Conservation (phyloP, 1,140 invertebrate species). For the Physella acuta region DNA sequence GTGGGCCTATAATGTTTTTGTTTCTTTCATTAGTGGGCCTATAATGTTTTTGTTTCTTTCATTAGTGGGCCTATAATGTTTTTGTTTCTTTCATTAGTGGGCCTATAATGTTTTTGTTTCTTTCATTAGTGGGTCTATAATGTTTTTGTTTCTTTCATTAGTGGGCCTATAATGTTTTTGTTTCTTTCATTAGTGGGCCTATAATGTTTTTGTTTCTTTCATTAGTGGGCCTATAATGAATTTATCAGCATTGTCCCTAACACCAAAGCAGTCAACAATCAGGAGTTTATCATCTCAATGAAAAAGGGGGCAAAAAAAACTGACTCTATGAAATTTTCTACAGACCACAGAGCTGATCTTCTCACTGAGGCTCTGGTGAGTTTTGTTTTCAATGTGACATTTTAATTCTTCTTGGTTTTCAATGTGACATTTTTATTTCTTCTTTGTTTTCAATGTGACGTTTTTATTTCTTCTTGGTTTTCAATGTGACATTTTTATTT, state of each 20-base stretch:
- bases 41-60: too few relatives aligned
- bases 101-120: too few relatives aligned
- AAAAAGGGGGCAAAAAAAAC: constrained; percentile 82
- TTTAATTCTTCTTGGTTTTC: not conserved
- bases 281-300: constrained; percentile 82
- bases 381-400: not conserved
- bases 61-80: too few relatives aligned
- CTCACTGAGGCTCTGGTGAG: constrained; percentile 88
- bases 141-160: too few relatives aligned
- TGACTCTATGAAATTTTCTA: constrained; percentile 96
- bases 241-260: constrained; percentile 63
- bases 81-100: too few relatives aligned
- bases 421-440: not conserved
- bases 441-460: too few relatives aligned
- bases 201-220: constrained; percentile 3
- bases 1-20: too few relatives aligned
- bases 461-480: too few relatives aligned
- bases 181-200: too few relatives aligned
- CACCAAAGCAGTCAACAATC: constrained; percentile 52
- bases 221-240: constrained; percentile 64
- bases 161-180: too few relatives aligned
- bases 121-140: too few relatives aligned
- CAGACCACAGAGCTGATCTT: constrained; percentile 88
- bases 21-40: too few relatives aligned
- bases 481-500: not conserved